Evolutionary conservation across 2,797 vertebrate genomes (phyloP).

Genomic region (Corythornis leucogaster): DNA sequence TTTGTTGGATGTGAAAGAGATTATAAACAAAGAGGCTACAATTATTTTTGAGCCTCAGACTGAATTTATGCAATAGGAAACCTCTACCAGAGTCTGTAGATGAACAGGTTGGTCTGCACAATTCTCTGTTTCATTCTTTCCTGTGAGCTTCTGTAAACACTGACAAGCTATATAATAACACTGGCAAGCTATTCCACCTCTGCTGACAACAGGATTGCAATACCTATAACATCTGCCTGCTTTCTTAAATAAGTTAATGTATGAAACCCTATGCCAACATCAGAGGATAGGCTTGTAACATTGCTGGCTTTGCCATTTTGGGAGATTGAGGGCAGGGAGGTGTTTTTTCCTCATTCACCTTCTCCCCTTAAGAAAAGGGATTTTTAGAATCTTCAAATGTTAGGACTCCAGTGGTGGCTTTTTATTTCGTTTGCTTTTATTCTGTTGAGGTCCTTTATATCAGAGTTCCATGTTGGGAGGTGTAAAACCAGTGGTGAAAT

Average conservation of each 20-base stretch:
- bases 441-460: neutral
- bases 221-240: neutral
- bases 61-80: neutral
- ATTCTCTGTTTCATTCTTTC: neutral
- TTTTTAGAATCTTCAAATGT: neutral
- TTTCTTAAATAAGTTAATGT: neutral
- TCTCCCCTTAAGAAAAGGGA: neutral
- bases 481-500: neutral
- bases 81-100: neutral
- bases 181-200: neutral
- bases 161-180: neutral
- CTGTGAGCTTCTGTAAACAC: neutral
- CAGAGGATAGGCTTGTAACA: neutral
- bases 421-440: neutral
- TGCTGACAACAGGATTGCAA: neutral
- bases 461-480: neutral
- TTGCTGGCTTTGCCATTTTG: neutral
- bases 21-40: fast-evolving
- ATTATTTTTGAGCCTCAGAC: fast-evolving
- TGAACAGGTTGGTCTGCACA: neutral
- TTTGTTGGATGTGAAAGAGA: neutral
- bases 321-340: fast-evolving
- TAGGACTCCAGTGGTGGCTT: neutral
- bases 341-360: neutral
- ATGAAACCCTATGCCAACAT: neutral